A percentile compares a stretch with the other conserved stretches of the same genome.
Evolutionary conservation across 2,797 vertebrate genomes (phyloP).

Genomic region (Lepilemur septentrionalis): DNA sequence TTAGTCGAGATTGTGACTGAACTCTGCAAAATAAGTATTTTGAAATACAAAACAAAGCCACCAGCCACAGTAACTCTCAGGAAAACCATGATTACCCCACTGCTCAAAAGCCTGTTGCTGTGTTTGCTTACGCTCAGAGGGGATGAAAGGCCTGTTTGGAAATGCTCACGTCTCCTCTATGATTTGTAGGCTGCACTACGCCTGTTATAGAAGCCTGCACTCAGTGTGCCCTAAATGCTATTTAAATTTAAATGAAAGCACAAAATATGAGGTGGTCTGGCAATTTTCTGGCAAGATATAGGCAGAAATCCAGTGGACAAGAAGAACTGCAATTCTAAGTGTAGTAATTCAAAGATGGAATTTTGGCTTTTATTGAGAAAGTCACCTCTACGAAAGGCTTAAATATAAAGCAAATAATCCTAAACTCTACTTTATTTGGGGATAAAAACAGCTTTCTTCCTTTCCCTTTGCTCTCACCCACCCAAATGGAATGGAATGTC

Average conservation of each 20-base stretch:
- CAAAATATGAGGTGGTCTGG: not conserved
- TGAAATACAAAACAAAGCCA: slow-evolving; percentile 33
- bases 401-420: not conserved
- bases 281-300: not conserved
- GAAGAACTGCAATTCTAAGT: not conserved
- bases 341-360: not conserved
- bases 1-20: not conserved
- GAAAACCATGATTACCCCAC: slow-evolving; percentile 62
- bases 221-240: not conserved
- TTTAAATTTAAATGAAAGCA: slow-evolving; percentile 28
- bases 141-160: not conserved
- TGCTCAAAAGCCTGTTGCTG: not conserved
- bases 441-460: not conserved
- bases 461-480: not conserved
- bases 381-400: not conserved
- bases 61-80: slow-evolving; percentile 46
- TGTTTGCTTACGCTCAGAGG: not conserved
- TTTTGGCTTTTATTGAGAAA: not conserved
- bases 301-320: not conserved
- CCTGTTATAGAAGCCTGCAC: slow-evolving; percentile 29
- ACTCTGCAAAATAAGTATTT: slow-evolving; percentile 41
- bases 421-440: not conserved
- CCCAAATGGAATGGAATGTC: not conserved
- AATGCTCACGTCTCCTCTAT: not conserved
- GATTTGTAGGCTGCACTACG: slow-evolving; percentile 19